Conservation (phyloP, 2,113 vertebrate species). For the Anolis carolinensis region DNA sequence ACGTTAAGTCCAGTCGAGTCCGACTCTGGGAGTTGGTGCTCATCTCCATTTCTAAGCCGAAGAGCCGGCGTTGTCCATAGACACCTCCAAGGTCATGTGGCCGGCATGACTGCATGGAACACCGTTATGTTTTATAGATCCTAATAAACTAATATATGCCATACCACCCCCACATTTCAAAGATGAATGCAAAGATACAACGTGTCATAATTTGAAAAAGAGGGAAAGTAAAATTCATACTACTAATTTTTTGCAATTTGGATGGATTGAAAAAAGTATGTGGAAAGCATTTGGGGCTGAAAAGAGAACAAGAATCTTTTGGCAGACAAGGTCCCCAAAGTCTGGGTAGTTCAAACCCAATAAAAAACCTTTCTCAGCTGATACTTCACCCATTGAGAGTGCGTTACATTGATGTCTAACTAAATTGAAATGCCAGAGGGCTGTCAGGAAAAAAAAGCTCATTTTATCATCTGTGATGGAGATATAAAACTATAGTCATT, state of each 20-base stretch:
- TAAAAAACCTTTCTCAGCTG: neutral
- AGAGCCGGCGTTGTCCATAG: too few species aligned
- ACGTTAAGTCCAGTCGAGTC: too few species aligned
- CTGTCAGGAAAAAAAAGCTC: neutral
- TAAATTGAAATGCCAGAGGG: neutral
- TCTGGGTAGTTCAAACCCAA: neutral
- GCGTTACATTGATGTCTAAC: neutral
- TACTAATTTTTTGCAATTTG: neutral
- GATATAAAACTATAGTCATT: neutral
- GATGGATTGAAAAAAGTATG: neutral
- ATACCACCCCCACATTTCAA: too few species aligned
- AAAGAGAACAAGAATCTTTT: neutral
- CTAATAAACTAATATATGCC: neutral
- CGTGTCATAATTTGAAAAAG: too few species aligned
- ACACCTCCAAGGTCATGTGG: too few species aligned
- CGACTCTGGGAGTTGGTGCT: too few species aligned
- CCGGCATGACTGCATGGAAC: too few species aligned
- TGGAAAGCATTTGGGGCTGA: neutral
- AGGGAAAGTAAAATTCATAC: neutral
- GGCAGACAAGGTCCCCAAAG: neutral
- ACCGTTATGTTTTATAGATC: too few species aligned
- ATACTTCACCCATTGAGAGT: neutral
- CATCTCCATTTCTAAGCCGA: too few species aligned
- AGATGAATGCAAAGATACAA: too few species aligned
- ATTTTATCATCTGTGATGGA: neutral